Evolutionary conservation across 1,140 invertebrate species (phyloP).

Genomic region (Heliothis subflexa): DNA sequence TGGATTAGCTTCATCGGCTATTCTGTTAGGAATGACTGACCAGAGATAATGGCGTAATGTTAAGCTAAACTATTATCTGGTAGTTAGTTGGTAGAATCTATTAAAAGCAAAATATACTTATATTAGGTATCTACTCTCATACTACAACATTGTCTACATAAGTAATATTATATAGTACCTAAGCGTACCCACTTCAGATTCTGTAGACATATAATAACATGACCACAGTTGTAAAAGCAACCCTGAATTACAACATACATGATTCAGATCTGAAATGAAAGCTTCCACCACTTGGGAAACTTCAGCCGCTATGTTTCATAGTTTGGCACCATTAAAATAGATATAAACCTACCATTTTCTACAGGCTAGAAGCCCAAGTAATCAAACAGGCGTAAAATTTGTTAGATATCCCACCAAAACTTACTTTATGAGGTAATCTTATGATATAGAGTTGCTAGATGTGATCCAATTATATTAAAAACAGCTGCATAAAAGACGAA

Average conservation of each 20-base stretch:
- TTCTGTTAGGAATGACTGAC: not conserved
- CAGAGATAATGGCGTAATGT: not conserved
- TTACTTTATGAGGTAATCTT: conserved; percentile 62
- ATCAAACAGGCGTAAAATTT: conserved; percentile 76
- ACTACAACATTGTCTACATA: no score
- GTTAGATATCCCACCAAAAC: conserved; percentile 70
- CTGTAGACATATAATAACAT: not conserved
- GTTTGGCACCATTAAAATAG: conserved; percentile 28
- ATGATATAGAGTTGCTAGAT: conserved; percentile 57
- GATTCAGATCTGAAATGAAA: conserved; percentile 15
- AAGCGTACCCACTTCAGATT: no score
- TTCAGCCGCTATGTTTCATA: conserved; percentile 16
- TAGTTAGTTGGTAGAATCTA: no score
- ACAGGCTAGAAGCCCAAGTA: conserved; percentile 49
- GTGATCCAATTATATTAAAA: not conserved
- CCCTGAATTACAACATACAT: conserved; percentile 2
- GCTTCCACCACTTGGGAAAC: not conserved
- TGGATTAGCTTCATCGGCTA: conserved; percentile 11
- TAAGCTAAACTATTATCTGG: not conserved
- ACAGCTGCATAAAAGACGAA: no score
- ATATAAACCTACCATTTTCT: conserved; percentile 27
- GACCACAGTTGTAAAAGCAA: not conserved
- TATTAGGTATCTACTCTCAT: no score
- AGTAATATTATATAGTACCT: no score
- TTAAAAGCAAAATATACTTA: no score